Percentiles rank a stretch among this genome's conserved stretches.
Evolutionary conservation across 2,113 vertebrate species (phyloP).

Genomic region (Excalfactoria chinensis): DNA sequence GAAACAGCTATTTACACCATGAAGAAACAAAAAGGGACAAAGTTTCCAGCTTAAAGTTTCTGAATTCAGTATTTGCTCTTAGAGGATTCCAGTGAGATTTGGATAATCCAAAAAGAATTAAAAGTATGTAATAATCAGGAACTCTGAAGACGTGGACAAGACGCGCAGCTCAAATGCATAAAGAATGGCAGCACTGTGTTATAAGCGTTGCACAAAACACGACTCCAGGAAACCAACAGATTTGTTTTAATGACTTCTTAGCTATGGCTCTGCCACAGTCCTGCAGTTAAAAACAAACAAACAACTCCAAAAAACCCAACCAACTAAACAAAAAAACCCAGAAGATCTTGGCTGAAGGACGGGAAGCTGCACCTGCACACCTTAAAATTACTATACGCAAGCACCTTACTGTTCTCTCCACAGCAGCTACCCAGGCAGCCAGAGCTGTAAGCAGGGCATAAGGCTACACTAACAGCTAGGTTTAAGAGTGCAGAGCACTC

Average conservation of each 20-base stretch:
- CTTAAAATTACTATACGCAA: not conserved
- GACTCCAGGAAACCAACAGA: not conserved
- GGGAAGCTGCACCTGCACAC: not conserved
- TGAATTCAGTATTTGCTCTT: slow-evolving; percentile 9
- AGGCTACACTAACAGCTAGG: fast-evolving
- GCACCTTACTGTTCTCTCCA: not conserved
- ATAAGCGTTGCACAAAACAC: not conserved
- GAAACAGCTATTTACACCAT: not conserved
- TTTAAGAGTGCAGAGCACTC: not conserved
- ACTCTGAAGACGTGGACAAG: slow-evolving; percentile 5
- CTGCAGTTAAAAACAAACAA: not conserved
- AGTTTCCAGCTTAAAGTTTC: slow-evolving; percentile 8
- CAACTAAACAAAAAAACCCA: fast-evolving
- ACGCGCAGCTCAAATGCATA: not conserved
- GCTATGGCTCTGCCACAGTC: not conserved
- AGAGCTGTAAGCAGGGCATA: not conserved
- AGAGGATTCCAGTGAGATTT: slow-evolving; percentile 54
- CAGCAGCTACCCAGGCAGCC: not conserved
- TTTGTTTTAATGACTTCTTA: not conserved
- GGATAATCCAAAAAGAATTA: slow-evolving; percentile 20
- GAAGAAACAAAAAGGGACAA: not conserved
- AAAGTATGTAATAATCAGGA: slow-evolving; percentile 40
- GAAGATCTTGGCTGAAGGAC: not conserved
- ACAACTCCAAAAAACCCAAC: not conserved
- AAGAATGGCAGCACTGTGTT: not conserved